Evolutionary conservation across 2,113 vertebrate species (phyloP), one percentile per base, ranked within the genome.

Genomic region (Pseudois nayaur): DNA sequence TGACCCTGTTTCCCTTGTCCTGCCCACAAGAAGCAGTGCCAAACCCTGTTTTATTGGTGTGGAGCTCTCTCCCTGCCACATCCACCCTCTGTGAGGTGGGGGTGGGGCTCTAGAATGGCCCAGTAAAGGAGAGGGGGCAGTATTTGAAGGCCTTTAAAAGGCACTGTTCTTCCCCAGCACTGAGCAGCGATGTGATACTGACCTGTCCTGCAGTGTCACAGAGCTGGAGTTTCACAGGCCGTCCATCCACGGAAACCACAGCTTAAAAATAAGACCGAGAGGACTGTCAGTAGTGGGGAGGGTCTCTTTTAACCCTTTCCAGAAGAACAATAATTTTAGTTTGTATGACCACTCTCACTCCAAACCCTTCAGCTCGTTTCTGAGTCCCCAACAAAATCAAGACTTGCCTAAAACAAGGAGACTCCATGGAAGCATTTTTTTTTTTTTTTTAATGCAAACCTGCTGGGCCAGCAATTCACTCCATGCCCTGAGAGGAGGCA

Each of bases 141-240:
- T 59, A 50, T 82, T 52, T 59, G 67, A 74, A 94, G 84, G 21
- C n/a, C 91, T 91, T 85, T 57, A 29, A 59, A 74, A 57, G 83
- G 67, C 62, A 0, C 12, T 48, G 83, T 91, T 85, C 95, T 85
- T 59, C 62, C 91, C 94, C 91, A 71, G 94, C 16, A 27, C 50
- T 1, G 67, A 60, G 67, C 50, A 16, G 45, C 2, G 45, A 91
- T 5, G 6, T 62, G 45, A 83, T 98, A 99, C 99, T 99, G 97
- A 99, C 99, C 99, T 99, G 99, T 98, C 99, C 99, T 4, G 99
- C 99, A 29, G 98, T 99, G 99, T 99, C 99, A 94, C 99, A 99
- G 94, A 99, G 99, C 98, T 99, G 99, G 81, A 99, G 99, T 96
- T 99, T 98, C 98, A 99, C 99, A 0, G 99, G 99, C 94, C 98